Evolutionary conservation across 2,888 invertebrate genomes (phyloP), one percentile per base, ranked within the genome.

Genomic region (Lycaena phlaeas): DNA sequence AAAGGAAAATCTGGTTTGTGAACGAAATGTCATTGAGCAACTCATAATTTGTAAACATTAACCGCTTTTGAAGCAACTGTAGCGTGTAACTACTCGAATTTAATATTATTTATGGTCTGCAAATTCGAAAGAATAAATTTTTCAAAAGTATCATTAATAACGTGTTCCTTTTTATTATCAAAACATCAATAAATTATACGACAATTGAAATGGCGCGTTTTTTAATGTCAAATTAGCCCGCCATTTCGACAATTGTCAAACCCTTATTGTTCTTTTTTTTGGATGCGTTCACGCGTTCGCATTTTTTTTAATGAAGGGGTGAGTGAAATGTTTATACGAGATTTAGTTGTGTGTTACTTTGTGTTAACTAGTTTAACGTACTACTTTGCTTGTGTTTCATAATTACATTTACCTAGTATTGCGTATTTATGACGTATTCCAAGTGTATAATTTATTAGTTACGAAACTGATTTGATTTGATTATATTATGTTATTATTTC

Each of bases 221-320:
- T 76, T 71, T 64, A 73, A 75, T 74, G 77, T 79, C 81, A 79
- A 77, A 81, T 82, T 78, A 79, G 76, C 58, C 70, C 60, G 72
- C 73, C 77, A 73, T 79, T 65, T 68, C 57, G 62, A 57, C 62
- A 59, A 71, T 68, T 68, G 74, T 71, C 65, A 59, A 22, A 22
- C 22, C 22, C 61, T 48, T 49, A 53, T 69, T 68, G 63, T 68
- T 59, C 56, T 54, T 64, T 62, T 64, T 62, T 70, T 75, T 66
- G 60, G 64, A 57, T 66, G 69, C 74, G 71, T 72, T 76, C 74
- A 64, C 62, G 79, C 77, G 73, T 64, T 58, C 54, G 49, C 52
- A 52, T 57, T 66, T 67, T 72, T 67, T 67, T 58, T 53, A 56
- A n/a, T 58, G 63, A 68, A 73, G 75, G 77, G 73, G 68, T 73